A percentile compares a stretch with the other conserved stretches of the same genome.
Conservation (phyloP, 2,888 invertebrate species). For the Trypoxylon attenuatum region DNA sequence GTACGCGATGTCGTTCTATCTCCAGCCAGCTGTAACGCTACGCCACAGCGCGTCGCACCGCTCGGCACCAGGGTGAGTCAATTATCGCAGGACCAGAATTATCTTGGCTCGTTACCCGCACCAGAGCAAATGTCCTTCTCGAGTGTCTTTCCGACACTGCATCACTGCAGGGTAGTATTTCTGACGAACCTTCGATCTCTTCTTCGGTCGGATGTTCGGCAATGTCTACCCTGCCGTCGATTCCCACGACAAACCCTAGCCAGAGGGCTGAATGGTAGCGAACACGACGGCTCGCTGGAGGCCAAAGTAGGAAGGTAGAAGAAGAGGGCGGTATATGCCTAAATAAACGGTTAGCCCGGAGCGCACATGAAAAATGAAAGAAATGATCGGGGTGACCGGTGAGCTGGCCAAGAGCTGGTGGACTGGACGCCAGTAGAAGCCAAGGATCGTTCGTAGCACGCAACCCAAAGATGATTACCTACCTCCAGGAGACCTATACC, state of each 20-base stretch:
- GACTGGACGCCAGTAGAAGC: conserved; percentile 16
- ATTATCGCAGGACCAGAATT: conserved; percentile 29
- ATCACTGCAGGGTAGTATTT: no score
- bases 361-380: conserved; percentile 65
- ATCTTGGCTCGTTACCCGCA: conserved; percentile 7
- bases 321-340: conserved; percentile 55
- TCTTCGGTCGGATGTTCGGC: no score
- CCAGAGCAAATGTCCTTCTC: conserved; percentile 1
- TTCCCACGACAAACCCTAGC: conserved; percentile 67
- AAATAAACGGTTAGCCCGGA: conserved; percentile 70
- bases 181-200: no score
- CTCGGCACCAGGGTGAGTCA: conserved; percentile 13
- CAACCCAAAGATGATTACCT: conserved; percentile 71
- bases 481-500: conserved; percentile 60
- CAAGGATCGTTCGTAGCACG: conserved; percentile 67
- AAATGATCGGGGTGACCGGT: conserved; percentile 50
- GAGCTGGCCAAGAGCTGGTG: conserved; percentile 1
- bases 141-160: no score
- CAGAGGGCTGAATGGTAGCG: conserved; percentile 56
- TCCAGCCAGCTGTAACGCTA: conserved; percentile 18
- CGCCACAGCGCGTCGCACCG: no score
- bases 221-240: no score
- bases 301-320: conserved; percentile 21
- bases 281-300: conserved; percentile 18
- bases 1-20: no score